Evolutionary conservation across 35 echinoderm and acorn worm genomes (phyloP).

Genomic region (Ophiothrix spiculata): DNA sequence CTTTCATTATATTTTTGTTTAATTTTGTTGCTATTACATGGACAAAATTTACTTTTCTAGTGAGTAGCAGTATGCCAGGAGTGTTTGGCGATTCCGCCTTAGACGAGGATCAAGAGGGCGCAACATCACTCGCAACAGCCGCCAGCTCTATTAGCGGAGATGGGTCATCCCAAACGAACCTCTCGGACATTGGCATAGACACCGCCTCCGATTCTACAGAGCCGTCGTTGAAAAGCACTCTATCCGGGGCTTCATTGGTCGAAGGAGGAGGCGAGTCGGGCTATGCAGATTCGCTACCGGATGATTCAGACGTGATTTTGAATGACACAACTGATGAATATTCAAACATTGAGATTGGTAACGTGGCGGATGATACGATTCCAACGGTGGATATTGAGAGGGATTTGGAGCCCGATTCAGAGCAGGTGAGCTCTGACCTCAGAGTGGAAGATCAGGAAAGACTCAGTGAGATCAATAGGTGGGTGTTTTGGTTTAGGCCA

Average conservation of each 20-base stretch:
- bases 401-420: slow-evolving; percentile 10
- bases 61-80: neutral
- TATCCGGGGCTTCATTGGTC: neutral
- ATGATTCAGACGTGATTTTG: slow-evolving; percentile 44
- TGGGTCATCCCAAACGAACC: slow-evolving; percentile 47
- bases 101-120: slow-evolving; percentile 68
- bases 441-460: neutral
- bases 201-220: slow-evolving; percentile 7
- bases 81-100: slow-evolving; percentile 64
- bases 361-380: slow-evolving; percentile 39
- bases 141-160: slow-evolving; percentile 41
- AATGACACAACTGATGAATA: slow-evolving; percentile 45
- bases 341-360: slow-evolving; percentile 69
- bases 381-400: slow-evolving; percentile 17
- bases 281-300: neutral
- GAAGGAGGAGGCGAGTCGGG: neutral
- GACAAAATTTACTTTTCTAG: neutral
- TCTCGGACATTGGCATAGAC: slow-evolving; percentile 56
- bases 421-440: slow-evolving; percentile 24
- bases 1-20: too few species aligned
- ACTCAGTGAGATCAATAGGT: neutral
- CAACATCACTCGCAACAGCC: slow-evolving; percentile 23
- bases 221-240: slow-evolving; percentile 13
- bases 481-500: too few species aligned
- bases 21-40: too few species aligned